Evolutionary conservation across 2,113 vertebrate genomes (phyloP), one percentile per base, ranked within the genome.

Genomic region (Solenodon paradoxus): DNA sequence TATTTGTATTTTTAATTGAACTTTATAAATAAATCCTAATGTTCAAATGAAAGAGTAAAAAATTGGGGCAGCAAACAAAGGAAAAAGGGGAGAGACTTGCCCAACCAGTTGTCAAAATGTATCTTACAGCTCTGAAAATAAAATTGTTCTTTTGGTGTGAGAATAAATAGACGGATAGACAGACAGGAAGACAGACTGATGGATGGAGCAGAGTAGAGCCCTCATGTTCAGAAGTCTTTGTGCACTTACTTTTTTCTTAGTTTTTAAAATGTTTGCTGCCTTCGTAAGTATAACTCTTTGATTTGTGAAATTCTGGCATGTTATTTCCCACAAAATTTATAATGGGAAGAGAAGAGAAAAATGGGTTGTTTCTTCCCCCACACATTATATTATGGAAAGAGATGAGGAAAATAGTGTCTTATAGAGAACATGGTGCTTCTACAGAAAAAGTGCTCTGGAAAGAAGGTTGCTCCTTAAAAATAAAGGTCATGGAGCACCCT

Each of bases 1-100:
- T 78, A 88, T 85, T 95, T 96, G 49, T n/a, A 88, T 85, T 95
- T 96, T 49, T n/a, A 88, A 63, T 63, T 80, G 68, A 88, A 74
- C 24, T 69, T 79, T 91, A 74, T 2, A 45, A 49, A 45, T 30
- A 88, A 64, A 92, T 64, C 88, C 75, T 80, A 35, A 68, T 78
- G 30, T 96, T 85, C 49, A 57, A 32, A n/a, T 68, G 45, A 92
- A 91, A 90, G 17, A 89, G 7, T 71, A 1, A 49, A 88, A 42
- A 87, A 79, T 84, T 57, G 72, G 8, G 22, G 51, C 16, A 7
- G 17, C 8, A 35, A 22, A 20, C 40, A 49, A 47, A 79, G 20
- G 32, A 69, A 71, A 55, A 88, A 80, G 42, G 12, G 15, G 19
- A 85, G 49, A 88, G 42, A 55, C 24, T 78, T 91, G 51, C 28